Percentiles rank a stretch among this genome's conserved stretches.
These are phyloP conservation scores for Lamprologus ornatipinnis DNA, from an alignment of 2,113 vertebrate species.

Conservation along the genomic window DNA sequence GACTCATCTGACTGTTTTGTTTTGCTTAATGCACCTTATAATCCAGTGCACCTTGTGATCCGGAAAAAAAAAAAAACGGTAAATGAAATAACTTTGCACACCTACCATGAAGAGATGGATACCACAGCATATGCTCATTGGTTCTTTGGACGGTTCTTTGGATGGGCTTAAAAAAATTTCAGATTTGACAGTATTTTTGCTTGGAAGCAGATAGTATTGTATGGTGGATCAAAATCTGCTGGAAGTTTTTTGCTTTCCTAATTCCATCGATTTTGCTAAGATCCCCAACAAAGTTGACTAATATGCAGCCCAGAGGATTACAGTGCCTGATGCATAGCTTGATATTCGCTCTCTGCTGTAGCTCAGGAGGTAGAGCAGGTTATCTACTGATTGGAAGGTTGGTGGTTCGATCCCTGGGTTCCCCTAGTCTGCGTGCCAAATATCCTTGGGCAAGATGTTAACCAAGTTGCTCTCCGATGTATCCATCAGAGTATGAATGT, in stretches of 20 bases:
- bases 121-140: neutral
- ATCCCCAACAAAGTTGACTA: neutral
- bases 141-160: neutral
- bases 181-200: neutral
- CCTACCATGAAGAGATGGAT: neutral
- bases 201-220: neutral
- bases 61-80: fast-evolving
- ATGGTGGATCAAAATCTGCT: neutral
- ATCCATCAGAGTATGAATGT: neutral
- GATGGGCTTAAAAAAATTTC: neutral
- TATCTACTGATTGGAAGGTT: neutral
- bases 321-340: neutral
- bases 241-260: neutral
- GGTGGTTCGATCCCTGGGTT: neutral
- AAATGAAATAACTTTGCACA: neutral
- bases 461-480: neutral
- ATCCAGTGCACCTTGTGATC: fast-evolving
- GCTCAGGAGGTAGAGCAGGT: neutral
- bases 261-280: neutral
- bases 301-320: neutral
- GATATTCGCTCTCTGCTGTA: neutral
- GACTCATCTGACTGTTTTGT: neutral
- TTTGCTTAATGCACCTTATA: neutral
- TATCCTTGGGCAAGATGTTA: neutral
- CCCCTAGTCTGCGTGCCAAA: neutral